Evolutionary conservation across 2,888 invertebrate genomes (phyloP).

Genomic region (Drosophila subquinaria): DNA sequence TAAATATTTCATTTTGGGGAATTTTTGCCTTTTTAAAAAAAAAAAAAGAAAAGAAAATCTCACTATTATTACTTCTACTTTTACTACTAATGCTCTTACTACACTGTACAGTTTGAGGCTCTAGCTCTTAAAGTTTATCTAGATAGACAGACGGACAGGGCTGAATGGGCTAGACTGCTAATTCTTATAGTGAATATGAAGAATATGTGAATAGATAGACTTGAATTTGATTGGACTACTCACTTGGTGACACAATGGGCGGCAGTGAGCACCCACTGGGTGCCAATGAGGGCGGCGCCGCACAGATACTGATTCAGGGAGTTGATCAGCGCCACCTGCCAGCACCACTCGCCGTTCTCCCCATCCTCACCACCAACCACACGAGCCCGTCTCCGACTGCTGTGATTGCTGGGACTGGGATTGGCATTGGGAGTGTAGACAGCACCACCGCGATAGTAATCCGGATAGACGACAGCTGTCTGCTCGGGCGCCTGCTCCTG

Average conservation of each 20-base stretch:
- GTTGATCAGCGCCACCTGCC: conserved; percentile 97
- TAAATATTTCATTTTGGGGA: no score
- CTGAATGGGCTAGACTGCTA: no score
- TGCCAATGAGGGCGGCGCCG: conserved; percentile 96
- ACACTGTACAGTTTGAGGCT: no score
- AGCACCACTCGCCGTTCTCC: conserved; percentile 97
- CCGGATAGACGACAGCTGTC: conserved; percentile 54
- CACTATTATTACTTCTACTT: no score
- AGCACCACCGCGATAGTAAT: conserved; percentile 48
- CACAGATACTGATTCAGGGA: conserved; percentile 97
- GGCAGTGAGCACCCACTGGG: conserved; percentile 97
- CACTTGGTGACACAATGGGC: conserved; percentile 98
- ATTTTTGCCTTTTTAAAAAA: no score
- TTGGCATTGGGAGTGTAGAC: conserved; percentile 11
- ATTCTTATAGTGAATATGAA: no score
- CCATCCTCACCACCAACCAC: conserved; percentile 97
- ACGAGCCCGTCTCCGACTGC: conserved; percentile 76
- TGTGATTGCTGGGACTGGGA: conserved; percentile 57
- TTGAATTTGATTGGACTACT: conserved; percentile 79
- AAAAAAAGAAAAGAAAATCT: no score
- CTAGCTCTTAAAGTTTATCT: no score
- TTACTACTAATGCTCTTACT: no score
- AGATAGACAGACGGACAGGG: no score
- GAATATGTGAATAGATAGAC: not conserved
- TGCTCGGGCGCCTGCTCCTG: conserved; percentile 47